Percentiles rank a stretch among this genome's conserved stretches.
Evolutionary conservation across 2,113 vertebrate species (phyloP).

Genomic region (Craseonycteris thonglongyai): DNA sequence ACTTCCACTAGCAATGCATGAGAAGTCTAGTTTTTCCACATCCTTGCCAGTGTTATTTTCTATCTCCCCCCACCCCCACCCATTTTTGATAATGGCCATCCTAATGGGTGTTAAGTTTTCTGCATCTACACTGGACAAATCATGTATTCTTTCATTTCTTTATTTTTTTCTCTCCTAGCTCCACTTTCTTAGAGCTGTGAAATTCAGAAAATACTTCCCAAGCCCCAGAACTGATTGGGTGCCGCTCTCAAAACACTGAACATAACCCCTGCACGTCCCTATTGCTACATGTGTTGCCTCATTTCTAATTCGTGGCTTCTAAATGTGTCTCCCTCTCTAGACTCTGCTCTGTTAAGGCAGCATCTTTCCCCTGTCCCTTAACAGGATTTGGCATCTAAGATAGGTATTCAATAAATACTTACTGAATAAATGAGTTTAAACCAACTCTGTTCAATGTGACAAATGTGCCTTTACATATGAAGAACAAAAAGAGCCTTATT

Average conservation of each 20-base stretch:
- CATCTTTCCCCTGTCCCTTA: accelerated
- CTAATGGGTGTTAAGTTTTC: not conserved
- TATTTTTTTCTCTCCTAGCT: not conserved
- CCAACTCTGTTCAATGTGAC: not conserved
- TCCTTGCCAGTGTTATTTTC: not conserved
- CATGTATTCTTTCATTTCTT: not conserved
- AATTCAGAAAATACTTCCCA: not conserved
- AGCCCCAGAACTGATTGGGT: not conserved
- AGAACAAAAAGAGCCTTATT: not conserved
- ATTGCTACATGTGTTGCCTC: accelerated
- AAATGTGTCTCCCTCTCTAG: accelerated
- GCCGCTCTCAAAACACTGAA: accelerated
- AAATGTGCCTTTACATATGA: not conserved
- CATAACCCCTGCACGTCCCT: accelerated
- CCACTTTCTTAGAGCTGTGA: not conserved
- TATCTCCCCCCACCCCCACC: too few relatives aligned
- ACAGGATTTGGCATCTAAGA: not conserved
- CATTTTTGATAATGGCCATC: not conserved
- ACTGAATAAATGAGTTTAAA: not conserved
- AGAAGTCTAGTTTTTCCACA: not conserved
- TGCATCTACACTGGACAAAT: not conserved
- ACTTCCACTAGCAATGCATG: not conserved
- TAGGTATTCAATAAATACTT: not conserved
- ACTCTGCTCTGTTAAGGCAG: not conserved
- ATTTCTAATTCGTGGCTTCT: not conserved